These are phyloP conservation scores for Drosophila pseudoananassae DNA, from an alignment of 1,140 invertebrate species.

Conservation along the genomic window DNA sequence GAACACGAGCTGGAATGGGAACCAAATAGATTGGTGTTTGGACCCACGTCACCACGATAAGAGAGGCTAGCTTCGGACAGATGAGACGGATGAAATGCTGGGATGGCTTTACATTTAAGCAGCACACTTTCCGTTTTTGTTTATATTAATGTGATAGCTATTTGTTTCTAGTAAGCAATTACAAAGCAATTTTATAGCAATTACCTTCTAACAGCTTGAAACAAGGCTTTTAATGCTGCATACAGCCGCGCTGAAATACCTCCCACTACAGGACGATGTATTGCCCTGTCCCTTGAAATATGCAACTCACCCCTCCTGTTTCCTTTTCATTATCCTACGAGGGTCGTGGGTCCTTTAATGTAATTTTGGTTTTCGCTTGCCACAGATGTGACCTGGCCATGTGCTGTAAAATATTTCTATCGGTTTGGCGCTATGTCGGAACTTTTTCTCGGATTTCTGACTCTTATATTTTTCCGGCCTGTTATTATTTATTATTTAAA, in stretches of 20 bases:
- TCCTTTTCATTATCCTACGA: neutral
- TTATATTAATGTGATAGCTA: constrained; percentile 81
- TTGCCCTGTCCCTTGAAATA: constrained; percentile 52
- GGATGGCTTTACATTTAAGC: constrained; percentile 13
- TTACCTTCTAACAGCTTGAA: constrained; percentile 78
- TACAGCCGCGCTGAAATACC: constrained; percentile 17
- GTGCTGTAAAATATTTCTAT: constrained; percentile 65
- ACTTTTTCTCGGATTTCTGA: constrained; percentile 35
- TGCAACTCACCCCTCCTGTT: constrained; percentile 63
- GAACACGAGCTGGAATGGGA: neutral
- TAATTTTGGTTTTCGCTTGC: constrained; percentile 55
- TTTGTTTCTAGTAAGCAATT: constrained; percentile 82
- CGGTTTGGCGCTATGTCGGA: constrained; percentile 23
- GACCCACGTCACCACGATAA: constrained; percentile 62
- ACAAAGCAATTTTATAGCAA: constrained; percentile 82
- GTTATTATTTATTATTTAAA: too few species aligned
- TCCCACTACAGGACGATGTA: constrained; percentile 19
- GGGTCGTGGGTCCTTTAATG: constrained; percentile 19
- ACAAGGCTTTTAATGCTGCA: constrained; percentile 69
- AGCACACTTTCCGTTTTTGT: constrained; percentile 67
- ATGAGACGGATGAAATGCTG: neutral
- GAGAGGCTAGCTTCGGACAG: constrained; percentile 4
- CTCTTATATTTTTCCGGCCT: neutral
- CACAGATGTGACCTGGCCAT: constrained; percentile 77
- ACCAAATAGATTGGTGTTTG: constrained; percentile 56